A percentile compares a stretch with the other conserved stretches of the same genome.
phyloP scores from a whole-genome alignment of 2,888 invertebrate genomes.

The Megalurothrips usitatus region DNA sequence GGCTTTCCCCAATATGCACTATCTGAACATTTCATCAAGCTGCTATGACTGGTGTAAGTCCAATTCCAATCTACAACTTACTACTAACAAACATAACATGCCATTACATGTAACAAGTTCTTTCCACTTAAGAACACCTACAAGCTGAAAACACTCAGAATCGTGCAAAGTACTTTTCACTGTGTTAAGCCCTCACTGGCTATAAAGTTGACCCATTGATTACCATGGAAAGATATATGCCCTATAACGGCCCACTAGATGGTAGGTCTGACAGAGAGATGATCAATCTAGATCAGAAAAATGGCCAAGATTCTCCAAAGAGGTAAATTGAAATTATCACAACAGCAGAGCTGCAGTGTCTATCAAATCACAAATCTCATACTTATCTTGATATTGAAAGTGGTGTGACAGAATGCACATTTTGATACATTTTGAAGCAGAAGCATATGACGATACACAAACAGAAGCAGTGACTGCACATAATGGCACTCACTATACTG shows the following conservation, averaged over 20 bases:
- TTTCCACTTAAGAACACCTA: background rate
- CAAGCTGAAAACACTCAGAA: slow-evolving; percentile 1
- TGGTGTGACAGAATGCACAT: background rate
- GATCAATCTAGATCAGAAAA: background rate
- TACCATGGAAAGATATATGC: background rate
- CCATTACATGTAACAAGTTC: background rate
- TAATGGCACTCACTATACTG: background rate
- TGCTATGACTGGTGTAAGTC: slow-evolving; percentile 6
- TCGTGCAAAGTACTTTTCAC: background rate
- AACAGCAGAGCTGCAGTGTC: background rate
- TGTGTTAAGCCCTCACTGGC: background rate
- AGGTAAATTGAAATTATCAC: background rate
- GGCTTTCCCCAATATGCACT: background rate
- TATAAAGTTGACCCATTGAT: background rate
- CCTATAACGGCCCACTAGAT: background rate
- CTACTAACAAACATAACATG: background rate
- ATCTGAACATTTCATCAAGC: background rate
- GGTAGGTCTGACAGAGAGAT: background rate
- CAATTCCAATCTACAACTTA: slow-evolving; percentile 4
- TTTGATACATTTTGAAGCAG: background rate
- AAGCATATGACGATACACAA: background rate
- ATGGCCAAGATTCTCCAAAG: too few relatives aligned
- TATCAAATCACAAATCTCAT: background rate
- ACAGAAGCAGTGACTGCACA: background rate
- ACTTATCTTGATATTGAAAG: background rate